Percentiles rank a stretch among this genome's conserved stretches.
Conservation (phyloP, 2,797 vertebrate genomes). For the Pantherophis vulpinus region DNA sequence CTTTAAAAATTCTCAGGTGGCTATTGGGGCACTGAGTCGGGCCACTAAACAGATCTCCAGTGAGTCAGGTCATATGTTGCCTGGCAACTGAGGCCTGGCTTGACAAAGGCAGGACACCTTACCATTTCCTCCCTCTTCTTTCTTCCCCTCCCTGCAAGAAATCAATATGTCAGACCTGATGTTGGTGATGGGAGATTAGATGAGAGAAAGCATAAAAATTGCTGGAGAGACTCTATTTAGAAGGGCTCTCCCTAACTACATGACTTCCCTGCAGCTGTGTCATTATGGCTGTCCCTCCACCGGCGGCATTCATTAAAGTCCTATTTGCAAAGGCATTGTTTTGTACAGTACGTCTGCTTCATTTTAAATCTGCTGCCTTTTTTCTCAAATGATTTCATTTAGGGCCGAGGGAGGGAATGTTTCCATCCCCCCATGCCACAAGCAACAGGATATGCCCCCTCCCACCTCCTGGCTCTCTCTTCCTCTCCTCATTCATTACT, state of each 20-base stretch:
- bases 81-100: slow-evolving; percentile 75
- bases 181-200: slow-evolving; percentile 82
- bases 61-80: slow-evolving; percentile 59
- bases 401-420: not conserved
- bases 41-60: slow-evolving; percentile 54
- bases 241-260: slow-evolving; percentile 18
- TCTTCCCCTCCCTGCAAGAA: slow-evolving; percentile 78
- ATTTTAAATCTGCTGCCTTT: not conserved
- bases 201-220: slow-evolving; percentile 73
- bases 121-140: slow-evolving; percentile 53
- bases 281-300: slow-evolving; percentile 36
- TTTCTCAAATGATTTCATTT: not conserved
- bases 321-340: slow-evolving; percentile 48
- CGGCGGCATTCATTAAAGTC: slow-evolving; percentile 39
- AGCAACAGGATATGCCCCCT: slow-evolving; percentile 13
- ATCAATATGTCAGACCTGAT: slow-evolving; percentile 85
- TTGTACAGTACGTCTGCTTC: slow-evolving; percentile 24
- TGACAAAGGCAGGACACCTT: slow-evolving; percentile 77
- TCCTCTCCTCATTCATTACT: not conserved
- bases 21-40: slow-evolving; percentile 67
- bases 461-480: not conserved
- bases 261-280: slow-evolving; percentile 43
- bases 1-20: slow-evolving; percentile 64
- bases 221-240: slow-evolving; percentile 61
- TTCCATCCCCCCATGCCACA: not conserved